Conservation (phyloP, 2,888 invertebrate genomes). For the Drosophila kanekoi region DNA sequence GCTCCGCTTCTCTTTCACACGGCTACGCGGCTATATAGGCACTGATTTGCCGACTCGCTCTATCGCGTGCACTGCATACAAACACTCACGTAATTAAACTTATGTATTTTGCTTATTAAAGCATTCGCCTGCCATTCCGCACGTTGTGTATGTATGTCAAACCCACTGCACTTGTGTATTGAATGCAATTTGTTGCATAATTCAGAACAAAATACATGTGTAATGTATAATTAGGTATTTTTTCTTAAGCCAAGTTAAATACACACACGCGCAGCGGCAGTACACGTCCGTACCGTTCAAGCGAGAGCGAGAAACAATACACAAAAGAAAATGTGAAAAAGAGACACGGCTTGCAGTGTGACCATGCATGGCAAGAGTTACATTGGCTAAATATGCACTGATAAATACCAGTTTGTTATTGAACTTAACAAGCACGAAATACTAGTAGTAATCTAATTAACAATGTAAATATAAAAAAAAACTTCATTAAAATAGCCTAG, state of each 20-base stretch:
- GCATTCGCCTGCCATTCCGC: constrained; percentile 45
- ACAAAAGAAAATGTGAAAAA: constrained; percentile 57
- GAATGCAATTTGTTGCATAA: constrained; percentile 51
- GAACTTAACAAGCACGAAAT: not conserved
- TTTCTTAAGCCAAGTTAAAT: constrained; percentile 55
- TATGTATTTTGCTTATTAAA: constrained; percentile 54
- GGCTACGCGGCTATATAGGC: constrained; percentile 38
- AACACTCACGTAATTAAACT: constrained; percentile 71
- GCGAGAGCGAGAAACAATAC: constrained; percentile 66
- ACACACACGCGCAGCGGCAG: constrained; percentile 65
- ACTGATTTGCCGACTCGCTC: constrained; percentile 73
- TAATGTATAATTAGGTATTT: constrained; percentile 69
- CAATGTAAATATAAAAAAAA: too few relatives aligned
- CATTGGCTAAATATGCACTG: not conserved
- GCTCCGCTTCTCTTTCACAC: constrained; percentile 63
- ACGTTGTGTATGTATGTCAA: constrained; percentile 43
- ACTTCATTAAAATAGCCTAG: not conserved
- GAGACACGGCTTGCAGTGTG: constrained; percentile 42
- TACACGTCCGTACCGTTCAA: constrained; percentile 65
- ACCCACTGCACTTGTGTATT: constrained; percentile 45
- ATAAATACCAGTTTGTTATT: constrained; percentile 18
- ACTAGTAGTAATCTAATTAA: not conserved
- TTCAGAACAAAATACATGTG: constrained; percentile 40
- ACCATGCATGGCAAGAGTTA: not conserved
- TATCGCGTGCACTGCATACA: constrained; percentile 58